Conservation (phyloP, 2,113 vertebrate species). For the Cygnus atratus region DNA sequence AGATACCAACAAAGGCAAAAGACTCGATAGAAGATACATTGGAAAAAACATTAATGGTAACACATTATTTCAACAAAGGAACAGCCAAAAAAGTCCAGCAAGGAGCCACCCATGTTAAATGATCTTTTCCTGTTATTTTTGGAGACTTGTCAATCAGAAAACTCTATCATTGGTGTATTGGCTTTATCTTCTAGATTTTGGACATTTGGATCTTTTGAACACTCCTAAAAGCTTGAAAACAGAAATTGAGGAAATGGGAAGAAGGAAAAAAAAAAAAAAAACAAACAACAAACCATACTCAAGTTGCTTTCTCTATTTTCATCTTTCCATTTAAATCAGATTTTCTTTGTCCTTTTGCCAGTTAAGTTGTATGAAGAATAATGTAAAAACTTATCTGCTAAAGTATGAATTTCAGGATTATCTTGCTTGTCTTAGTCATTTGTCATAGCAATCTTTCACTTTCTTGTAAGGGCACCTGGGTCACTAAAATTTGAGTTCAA, state of each 20-base stretch:
- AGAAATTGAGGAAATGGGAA: background rate
- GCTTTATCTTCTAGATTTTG: background rate
- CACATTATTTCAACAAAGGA: background rate
- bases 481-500: background rate
- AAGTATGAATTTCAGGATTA: background rate
- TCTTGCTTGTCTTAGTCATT: background rate
- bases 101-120: background rate
- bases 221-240: background rate
- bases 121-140: background rate
- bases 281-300: background rate
- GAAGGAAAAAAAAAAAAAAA: background rate
- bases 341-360: background rate
- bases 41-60: background rate
- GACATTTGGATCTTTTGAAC: background rate
- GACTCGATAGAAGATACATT: background rate
- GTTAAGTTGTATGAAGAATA: background rate
- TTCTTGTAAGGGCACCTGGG: background rate
- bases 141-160: background rate
- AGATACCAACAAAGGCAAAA: background rate
- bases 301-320: background rate
- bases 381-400: fast-evolving
- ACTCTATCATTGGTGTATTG: background rate
- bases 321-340: background rate
- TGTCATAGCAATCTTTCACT: background rate
- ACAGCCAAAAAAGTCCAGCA: background rate